Evolutionary conservation across 1,140 invertebrate genomes (phyloP), one percentile per base, ranked within the genome.

Genomic region (Tetramorium simillimum): DNA sequence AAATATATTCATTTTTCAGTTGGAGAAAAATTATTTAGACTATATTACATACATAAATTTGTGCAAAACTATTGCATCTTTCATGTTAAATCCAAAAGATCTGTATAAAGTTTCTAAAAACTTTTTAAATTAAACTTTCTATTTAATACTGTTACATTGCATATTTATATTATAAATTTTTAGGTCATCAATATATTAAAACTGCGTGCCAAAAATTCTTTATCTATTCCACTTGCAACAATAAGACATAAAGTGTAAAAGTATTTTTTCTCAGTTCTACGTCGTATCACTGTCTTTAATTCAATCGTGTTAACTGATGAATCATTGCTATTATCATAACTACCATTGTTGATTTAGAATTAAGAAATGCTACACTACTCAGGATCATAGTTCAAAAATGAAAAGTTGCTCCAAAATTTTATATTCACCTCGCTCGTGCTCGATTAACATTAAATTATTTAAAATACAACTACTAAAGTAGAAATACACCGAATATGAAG

Each of bases 271-370:
- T 51, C 62, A 53, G 69, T 88, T 90, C 69, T 46, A 40, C 43
- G 28, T 33, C 24, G 40, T 84, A 85, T 89, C 80, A 86, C 33
- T 62, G 86, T 82, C 89, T 91, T 87, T 89, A 90, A 93, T 87
- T 86, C 81, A 86, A 90, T 82, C 86, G 86, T 90, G 91, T 87
- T 90, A 91, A 92, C 86, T 78, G 89, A 91, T 92, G 92, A 93
- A 88, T 93, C 92, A 93, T 90, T 87, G 84, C 75, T 86, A 92
- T 92, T 91, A 92, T 88, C 16, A 72, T 56, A 60, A 75, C 28
- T 60, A 86, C 60, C 51, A 12, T 21, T 65, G 56, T 60, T 49
- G 21, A 75, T 53, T 46, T 70, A 28, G 10, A 73, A 58, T 63
- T 87, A 72, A 84, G 69, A 73, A 60, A 16, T 43, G 65, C 53